Percentiles rank a stretch among this genome's conserved stretches.
These are phyloP conservation scores for Agapetus fuscipes DNA, from an alignment of 2,888 invertebrate genomes.

Conservation along the genomic window DNA sequence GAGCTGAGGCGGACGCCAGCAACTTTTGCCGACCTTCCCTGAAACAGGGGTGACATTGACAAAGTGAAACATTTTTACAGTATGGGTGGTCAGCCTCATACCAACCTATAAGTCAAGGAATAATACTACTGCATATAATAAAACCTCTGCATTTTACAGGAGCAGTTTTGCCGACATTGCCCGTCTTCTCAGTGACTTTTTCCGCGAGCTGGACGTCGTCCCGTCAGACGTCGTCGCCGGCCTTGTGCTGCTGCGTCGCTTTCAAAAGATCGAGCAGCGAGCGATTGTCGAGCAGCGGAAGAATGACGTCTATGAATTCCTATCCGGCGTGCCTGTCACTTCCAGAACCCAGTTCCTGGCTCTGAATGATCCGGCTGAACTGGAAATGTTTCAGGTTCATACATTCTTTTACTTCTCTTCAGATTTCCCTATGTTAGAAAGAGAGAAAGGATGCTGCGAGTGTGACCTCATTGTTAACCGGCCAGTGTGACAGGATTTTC, in stretches of 20 bases:
- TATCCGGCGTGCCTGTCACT: constrained; percentile 77
- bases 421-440: no score
- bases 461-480: no score
- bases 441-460: no score
- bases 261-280: constrained; percentile 69
- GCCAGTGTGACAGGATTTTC: no score
- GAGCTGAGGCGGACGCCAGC: no score
- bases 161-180: constrained; percentile 82
- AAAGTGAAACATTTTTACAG: no score
- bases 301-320: constrained; percentile 76
- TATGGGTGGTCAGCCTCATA: no score
- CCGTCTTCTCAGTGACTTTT: constrained; percentile 73
- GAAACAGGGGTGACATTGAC: no score
- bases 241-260: constrained; percentile 65
- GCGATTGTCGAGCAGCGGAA: constrained; percentile 65
- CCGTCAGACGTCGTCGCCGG: constrained; percentile 83
- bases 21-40: no score
- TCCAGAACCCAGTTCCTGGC: constrained; percentile 72
- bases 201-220: constrained; percentile 78
- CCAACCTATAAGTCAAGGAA: no score
- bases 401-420: neutral
- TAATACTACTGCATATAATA: no score
- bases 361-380: constrained; percentile 61
- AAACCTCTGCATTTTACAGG: no score
- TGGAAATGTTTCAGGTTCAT: constrained; percentile 49